Base-by-base conservation (phyloP, 2,797 vertebrate species). In the Mus minutoides region DNA sequence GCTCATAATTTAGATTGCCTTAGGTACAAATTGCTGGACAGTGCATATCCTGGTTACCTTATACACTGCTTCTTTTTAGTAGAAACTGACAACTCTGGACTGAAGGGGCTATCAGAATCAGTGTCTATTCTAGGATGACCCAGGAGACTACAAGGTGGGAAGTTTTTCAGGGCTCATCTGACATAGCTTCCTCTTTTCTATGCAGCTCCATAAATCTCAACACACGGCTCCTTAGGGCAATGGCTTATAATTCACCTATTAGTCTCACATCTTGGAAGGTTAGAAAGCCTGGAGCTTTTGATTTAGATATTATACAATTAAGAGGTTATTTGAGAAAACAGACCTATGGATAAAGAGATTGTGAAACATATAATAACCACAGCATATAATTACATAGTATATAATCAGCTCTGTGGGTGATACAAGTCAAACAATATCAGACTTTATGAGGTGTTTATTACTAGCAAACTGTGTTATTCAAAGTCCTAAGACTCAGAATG, bases 381-480 rank as follows among this genome's bases (percentile, higher is more conserved):
- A 80, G 96, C 75, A 96, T 97, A 97, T 85, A 97, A 97, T 98
- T 98, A 98, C 79, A 84, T 43, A 94, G 86, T 29, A 88, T 97
- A 95, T 97, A 98, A 98, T 98, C 95, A 98, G 85, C 69, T 93
- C 92, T 95, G 97, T 97, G 86, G 97, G 96, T 97, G 90, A 95
- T 98, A 93, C 62, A 92, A 78, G 76, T 22, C 54, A 96, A 92
- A 90, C 91, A 98, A 97, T 86, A 96, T 91, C 78, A 97, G 91
- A 52, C 84, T 96, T 79, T 92, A 86, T 71, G 97, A 96, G 71
- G 77, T 87, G 92, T 98, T 97, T 94, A 97, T 97, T 97, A 98
- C 94, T 37, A 93, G 94, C 94, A 21, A 98, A 97, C 96, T 89
- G 85, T 97, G 10, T 96, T 97, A 98, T 98, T 98, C 97, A 92